A percentile compares a stretch with the other conserved stretches of the same genome.
Evolutionary conservation across 2,888 invertebrate genomes (phyloP).

Genomic region (Notodonta ziczac): DNA sequence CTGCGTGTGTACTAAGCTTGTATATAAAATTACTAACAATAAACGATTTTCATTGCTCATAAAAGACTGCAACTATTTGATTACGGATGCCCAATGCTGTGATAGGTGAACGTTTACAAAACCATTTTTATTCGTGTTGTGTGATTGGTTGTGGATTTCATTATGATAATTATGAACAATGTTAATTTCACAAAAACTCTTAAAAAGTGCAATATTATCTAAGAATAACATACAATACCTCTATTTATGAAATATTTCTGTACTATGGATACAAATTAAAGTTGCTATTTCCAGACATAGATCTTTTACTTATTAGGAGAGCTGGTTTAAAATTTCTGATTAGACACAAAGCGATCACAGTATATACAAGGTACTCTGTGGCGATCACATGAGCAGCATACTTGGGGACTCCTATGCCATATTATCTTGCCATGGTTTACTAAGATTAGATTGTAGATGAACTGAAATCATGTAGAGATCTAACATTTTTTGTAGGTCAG

Average conservation of each 20-base stretch:
- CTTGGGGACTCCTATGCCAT: no score
- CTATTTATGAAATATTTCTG: constrained; percentile 19
- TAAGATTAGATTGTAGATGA: no score
- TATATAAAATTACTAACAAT: constrained; percentile 64
- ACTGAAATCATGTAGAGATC: no score
- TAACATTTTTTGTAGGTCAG: background rate
- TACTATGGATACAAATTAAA: constrained; percentile 39
- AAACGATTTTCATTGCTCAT: constrained; percentile 30
- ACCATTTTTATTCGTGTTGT: constrained; percentile 17
- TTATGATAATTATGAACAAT: constrained; percentile 16
- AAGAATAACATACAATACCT: constrained; percentile 13
- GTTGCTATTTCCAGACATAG: constrained; percentile 24
- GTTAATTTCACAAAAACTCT: constrained; percentile 17
- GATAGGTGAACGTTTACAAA: constrained; percentile 13
- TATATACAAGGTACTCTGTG: no score
- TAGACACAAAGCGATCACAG: background rate
- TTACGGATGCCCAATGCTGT: constrained; percentile 13
- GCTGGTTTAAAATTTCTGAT: background rate
- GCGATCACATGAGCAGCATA: no score
- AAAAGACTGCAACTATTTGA: constrained; percentile 12
- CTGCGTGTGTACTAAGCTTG: constrained; percentile 55
- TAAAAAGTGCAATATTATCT: constrained; percentile 10
- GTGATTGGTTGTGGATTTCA: constrained; percentile 9
- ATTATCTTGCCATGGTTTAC: no score
- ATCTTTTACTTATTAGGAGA: constrained; percentile 23